Evolutionary conservation across 2,797 vertebrate genomes (phyloP), one percentile per base, ranked within the genome.

Genomic region (Nasua narica): DNA sequence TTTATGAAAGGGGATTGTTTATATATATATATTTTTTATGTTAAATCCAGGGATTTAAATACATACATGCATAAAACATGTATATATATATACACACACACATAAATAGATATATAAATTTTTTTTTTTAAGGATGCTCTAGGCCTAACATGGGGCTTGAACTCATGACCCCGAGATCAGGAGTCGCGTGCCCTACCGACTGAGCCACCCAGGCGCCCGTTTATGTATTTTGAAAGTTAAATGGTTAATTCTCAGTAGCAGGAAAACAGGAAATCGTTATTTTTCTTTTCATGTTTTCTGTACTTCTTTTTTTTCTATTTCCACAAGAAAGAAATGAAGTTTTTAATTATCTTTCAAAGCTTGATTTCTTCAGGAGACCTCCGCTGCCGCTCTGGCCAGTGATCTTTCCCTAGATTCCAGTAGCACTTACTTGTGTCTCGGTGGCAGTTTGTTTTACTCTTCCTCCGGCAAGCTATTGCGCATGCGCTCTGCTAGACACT

Each of bases 211-310:
- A 65, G 62, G 62, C 1, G 16, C 32, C 32, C 62, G 7, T n/a
- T 96, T 58, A 40, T 89, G 5, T 85, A 35, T 91, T 96, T 96
- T 95, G 74, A 74, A 96, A 92, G 48, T 93, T 87, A 96, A 87
- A 69, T 92, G 54, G 35, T 91, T 89, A 77, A 87, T 96, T 95
- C 54, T 90, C 35, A 79, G 21, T 58, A 29, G 23, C 50, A 4
- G 69, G 15, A 43, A 89, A 91, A 46, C 37, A 35, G 35, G 48
- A 82, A 77, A 54, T 81, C 77, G 8, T 58, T 87, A 56, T 78
- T 96, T 89, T 77, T 77, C 15, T 91, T 29, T 70, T 94, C 25
- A 56, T 14, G 29, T 21, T 84, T 95, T 92, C 32, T 78, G 25
- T 52, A 32, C 35, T 87, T 82, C 65, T 69, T 79, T 88, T 87